Percentiles rank a stretch among this genome's conserved stretches.
phyloP scores from a whole-genome alignment of 2,888 invertebrate genomes.

The Elgonia sp. region DNA sequence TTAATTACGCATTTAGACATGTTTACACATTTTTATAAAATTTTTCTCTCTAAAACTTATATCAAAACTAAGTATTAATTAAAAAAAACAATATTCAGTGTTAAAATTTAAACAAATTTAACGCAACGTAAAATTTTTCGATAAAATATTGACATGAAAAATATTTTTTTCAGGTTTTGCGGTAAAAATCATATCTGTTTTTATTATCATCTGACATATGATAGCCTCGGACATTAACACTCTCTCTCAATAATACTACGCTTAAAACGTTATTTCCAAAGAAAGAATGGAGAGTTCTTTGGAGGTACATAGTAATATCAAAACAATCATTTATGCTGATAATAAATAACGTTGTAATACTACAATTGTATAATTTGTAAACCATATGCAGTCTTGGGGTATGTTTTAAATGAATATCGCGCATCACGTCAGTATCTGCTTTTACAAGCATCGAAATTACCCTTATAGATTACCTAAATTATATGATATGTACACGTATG shows the following conservation, averaged over 20 bases:
- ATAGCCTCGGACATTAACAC: too few species aligned
- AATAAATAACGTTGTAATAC: background rate
- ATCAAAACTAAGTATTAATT: too few species aligned
- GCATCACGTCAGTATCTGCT: background rate
- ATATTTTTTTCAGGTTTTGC: too few species aligned
- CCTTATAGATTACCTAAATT: background rate
- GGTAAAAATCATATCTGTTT: too few species aligned
- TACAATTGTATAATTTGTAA: background rate
- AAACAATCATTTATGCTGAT: background rate
- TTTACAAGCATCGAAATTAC: background rate
- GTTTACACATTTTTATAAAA: too few species aligned
- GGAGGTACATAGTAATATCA: background rate
- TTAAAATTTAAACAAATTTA: too few species aligned
- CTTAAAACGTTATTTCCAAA: background rate
- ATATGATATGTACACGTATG: constrained; percentile 18
- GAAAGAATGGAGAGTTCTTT: background rate
- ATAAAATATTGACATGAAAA: too few species aligned
- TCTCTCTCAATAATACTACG: background rate
- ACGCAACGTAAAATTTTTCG: too few species aligned
- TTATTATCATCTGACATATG: too few species aligned
- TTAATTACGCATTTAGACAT: too few species aligned
- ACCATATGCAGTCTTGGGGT: background rate
- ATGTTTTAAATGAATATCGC: background rate
- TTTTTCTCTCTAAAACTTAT: too few species aligned
- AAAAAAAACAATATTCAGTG: too few species aligned